Evolutionary conservation across 2,113 vertebrate genomes (phyloP).

Genomic region (Serilophus lunatus): DNA sequence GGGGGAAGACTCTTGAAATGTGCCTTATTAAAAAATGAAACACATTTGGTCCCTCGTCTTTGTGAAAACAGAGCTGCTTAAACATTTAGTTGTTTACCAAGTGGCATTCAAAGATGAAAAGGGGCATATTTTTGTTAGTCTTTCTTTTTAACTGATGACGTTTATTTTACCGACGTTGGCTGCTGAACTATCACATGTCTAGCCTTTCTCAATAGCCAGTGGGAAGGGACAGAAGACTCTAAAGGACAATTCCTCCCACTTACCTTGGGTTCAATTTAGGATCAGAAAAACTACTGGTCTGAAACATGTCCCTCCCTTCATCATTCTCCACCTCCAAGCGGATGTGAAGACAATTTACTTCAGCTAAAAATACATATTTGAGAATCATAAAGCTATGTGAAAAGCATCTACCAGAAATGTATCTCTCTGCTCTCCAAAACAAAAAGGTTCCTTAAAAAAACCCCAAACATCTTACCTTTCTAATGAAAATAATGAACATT

Average conservation of each 20-base stretch:
- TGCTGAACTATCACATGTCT: background rate
- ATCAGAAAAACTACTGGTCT: background rate
- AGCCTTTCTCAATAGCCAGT: background rate
- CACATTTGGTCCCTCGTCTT: background rate
- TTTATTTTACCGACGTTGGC: background rate
- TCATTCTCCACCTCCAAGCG: fast-evolving
- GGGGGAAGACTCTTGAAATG: background rate
- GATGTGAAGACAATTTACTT: background rate
- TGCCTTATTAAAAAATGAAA: background rate
- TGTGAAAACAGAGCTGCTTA: background rate
- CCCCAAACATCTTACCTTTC: background rate
- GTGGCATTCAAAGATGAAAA: background rate
- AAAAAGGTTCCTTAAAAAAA: background rate
- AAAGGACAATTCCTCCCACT: background rate
- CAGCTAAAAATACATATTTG: background rate
- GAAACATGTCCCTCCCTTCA: background rate
- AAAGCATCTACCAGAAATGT: background rate
- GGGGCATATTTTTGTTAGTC: background rate
- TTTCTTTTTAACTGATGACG: background rate
- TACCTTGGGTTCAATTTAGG: background rate
- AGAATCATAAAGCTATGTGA: background rate
- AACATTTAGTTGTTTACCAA: background rate
- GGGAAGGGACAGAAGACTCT: background rate
- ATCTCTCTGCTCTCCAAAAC: background rate
- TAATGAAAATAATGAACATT: background rate